These are phyloP conservation scores for Pogoniulus pusillus DNA, from an alignment of 2,797 vertebrate genomes.

Conservation along the genomic window DNA sequence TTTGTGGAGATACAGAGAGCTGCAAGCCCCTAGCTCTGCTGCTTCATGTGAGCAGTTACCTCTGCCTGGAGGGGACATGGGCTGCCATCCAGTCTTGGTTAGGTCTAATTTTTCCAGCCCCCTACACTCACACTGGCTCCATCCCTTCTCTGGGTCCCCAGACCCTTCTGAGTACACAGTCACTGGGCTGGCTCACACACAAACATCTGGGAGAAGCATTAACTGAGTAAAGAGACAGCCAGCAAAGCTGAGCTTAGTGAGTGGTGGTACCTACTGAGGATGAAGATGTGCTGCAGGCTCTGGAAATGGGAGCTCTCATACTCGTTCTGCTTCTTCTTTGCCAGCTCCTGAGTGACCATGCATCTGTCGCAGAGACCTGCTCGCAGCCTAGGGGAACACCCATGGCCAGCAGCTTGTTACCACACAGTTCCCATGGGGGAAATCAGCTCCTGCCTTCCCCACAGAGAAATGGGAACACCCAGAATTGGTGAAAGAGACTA, in stretches of 20 bases:
- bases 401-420: not conserved
- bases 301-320: conserved; percentile 88
- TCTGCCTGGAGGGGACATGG: fast-evolving
- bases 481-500: not conserved
- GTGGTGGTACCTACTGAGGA: conserved; percentile 80
- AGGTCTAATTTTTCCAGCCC: not conserved
- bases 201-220: not conserved
- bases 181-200: fast-evolving
- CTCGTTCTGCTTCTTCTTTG: conserved; percentile 89
- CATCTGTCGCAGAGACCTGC: conserved; percentile 96
- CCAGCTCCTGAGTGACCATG: conserved; percentile 93
- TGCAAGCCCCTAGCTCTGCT: not conserved
- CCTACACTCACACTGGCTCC: not conserved
- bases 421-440: fast-evolving
- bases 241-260: not conserved
- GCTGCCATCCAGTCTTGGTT: not conserved
- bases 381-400: conserved; percentile 80
- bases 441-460: not conserved
- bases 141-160: not conserved
- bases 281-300: conserved; percentile 89
- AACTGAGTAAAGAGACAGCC: not conserved
- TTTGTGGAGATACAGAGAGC: not conserved
- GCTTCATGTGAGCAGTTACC: not conserved
- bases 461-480: fast-evolving
- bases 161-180: not conserved